Base-by-base conservation (phyloP, 2,113 vertebrate genomes). In the Glaucidium brasilianum region DNA sequence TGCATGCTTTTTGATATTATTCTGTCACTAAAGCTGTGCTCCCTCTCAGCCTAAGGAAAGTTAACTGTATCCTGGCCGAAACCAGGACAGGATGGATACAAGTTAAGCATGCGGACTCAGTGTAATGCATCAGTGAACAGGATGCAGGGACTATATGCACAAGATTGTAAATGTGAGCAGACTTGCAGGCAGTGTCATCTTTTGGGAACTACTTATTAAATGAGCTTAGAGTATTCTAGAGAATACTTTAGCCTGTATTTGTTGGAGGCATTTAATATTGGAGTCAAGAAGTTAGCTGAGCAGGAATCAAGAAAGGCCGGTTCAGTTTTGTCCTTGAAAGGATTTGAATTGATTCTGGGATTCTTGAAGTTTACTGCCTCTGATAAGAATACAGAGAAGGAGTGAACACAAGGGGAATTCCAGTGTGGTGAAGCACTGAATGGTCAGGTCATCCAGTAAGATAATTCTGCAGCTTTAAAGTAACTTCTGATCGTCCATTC, bases 21-120 rank as follows among this genome's bases (percentile, higher is more conserved):
- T 63, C 21, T 45, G 8, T 68, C 1, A 1, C 18, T 58, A 39
- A 49, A 45, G 43, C 16, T 45, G 43, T 45, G 43, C 43, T 45
- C 43, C 43, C 16, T 45, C 43, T 16, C 43, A 45, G 43, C 43
- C 43, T 17, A 45, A 45, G 43, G 43, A 45, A 45, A 45, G 43
- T 45, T 45, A 45, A 45, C 43, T 45, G 16, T 45, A 45, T 45
- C 43, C 43, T 45, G 17, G 43, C 43, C 17, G 16, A 45, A 45
- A 45, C 43, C 43, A 45, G 43, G 17, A 45, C 43, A 18, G 27
- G 11, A n/a, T 66, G 27, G 11, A n/a, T 66, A 32, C 6, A 14
- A 4, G 3, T 47, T 69, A 52, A 47, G 14, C 4, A 3, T 41
- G 3, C 0, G 2, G 21, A 13, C 20, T 71, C 1, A 2, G 30